These are phyloP conservation scores for Macaria liturata DNA, from an alignment of 2,888 invertebrate genomes.

Conservation along the genomic window DNA sequence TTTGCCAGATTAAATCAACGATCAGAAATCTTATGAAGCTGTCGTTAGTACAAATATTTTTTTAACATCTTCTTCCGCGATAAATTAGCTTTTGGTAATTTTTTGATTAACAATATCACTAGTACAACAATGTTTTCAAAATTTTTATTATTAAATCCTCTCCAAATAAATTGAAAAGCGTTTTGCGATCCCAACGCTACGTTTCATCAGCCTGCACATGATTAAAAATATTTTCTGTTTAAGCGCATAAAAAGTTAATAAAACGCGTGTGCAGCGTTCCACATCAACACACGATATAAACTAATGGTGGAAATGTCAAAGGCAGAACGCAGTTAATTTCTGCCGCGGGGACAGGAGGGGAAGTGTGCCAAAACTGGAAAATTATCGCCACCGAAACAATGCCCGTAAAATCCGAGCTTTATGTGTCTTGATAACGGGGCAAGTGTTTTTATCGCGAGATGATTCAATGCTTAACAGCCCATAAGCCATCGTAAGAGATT, in stretches of 20 bases:
- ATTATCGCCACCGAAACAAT: slow-evolving; percentile 38
- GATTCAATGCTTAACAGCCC: slow-evolving; percentile 1
- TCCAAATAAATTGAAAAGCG: no score
- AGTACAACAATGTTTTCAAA: no score
- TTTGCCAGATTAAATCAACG: no score
- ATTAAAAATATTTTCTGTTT: neutral
- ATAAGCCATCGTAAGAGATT: neutral
- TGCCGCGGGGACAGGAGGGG: slow-evolving; percentile 24
- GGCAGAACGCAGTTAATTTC: slow-evolving; percentile 52
- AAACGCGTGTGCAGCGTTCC: slow-evolving; percentile 8
- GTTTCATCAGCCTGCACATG: no score
- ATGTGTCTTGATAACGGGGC: slow-evolving; percentile 15
- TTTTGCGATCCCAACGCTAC: no score
- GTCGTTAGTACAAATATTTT: no score
- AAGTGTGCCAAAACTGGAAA: slow-evolving; percentile 53
- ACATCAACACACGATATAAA: slow-evolving; percentile 28
- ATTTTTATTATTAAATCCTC: no score
- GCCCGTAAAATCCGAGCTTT: slow-evolving; percentile 13
- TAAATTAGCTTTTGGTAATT: no score
- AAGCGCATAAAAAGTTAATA: slow-evolving; percentile 1
- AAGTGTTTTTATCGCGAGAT: slow-evolving; percentile 13
- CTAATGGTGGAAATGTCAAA: slow-evolving; percentile 50
- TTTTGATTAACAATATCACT: no score
- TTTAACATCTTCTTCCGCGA: no score
- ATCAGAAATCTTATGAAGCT: no score